Evolutionary conservation across 2,113 vertebrate species (phyloP).

Genomic region (Ploceus nigricollis): DNA sequence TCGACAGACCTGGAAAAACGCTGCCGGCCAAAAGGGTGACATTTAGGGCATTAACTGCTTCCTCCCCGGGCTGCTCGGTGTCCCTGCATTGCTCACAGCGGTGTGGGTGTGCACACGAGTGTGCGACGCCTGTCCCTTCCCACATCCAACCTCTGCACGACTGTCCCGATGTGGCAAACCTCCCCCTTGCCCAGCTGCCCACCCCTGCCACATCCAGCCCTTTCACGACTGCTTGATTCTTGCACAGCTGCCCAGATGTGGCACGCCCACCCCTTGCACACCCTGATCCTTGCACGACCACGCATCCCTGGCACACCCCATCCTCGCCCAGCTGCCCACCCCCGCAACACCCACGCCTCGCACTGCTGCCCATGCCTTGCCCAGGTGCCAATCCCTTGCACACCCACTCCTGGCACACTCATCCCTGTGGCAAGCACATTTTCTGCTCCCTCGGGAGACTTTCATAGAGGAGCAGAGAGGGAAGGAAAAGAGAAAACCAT

Average conservation of each 20-base stretch:
- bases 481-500: too few relatives aligned
- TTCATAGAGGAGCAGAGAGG: too few relatives aligned
- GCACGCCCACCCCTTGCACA: too few relatives aligned
- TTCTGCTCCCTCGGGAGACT: too few relatives aligned
- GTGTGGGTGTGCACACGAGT: background rate
- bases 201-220: background rate
- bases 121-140: accelerated
- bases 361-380: too few relatives aligned
- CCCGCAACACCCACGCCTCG: background rate
- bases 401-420: accelerated
- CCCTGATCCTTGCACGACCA: background rate
- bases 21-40: background rate
- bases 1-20: background rate
- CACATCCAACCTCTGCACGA: accelerated
- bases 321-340: background rate
- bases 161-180: background rate
- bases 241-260: background rate
- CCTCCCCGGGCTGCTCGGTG: accelerated
- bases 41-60: background rate
- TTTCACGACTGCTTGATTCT: accelerated
- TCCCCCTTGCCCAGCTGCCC: accelerated
- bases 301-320: background rate
- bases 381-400: background rate
- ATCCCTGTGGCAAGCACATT: too few relatives aligned
- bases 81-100: accelerated